These are phyloP conservation scores for Nymphicus hollandicus DNA, from an alignment of 2,113 vertebrate species.

Conservation along the genomic window DNA sequence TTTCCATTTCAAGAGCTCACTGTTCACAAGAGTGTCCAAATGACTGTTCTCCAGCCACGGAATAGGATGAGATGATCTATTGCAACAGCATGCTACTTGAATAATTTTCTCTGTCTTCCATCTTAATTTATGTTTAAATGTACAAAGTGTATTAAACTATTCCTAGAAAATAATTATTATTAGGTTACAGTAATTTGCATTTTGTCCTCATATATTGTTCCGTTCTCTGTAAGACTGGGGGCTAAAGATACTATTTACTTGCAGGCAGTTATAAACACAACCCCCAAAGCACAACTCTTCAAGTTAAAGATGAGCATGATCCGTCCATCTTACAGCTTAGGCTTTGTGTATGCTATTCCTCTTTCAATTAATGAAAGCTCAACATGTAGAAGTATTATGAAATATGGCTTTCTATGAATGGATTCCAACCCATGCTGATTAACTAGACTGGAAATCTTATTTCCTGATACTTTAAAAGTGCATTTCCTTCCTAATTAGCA, in stretches of 20 bases:
- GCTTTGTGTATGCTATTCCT: not conserved
- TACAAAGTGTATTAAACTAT: not conserved
- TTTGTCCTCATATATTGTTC: not conserved
- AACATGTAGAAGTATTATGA: not conserved
- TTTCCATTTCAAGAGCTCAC: not conserved
- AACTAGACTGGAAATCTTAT: not conserved
- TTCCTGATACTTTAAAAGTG: not conserved
- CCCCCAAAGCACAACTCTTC: not conserved
- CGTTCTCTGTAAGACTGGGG: not conserved
- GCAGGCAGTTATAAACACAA: not conserved
- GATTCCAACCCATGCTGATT: not conserved
- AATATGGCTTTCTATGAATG: not conserved
- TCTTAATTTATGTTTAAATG: not conserved
- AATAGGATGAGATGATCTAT: not conserved
- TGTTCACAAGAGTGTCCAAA: not conserved
- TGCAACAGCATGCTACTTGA: not conserved
- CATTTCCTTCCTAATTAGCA: slow-evolving; percentile 22
- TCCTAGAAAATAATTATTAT: not conserved
- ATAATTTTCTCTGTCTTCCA: not conserved
- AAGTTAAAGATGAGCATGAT: not conserved
- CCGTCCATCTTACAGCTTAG: not conserved
- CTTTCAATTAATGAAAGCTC: not conserved
- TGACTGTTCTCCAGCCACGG: not conserved
- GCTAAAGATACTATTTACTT: not conserved
- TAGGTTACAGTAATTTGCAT: not conserved